A percentile compares a stretch with the other conserved stretches of the same genome.
Evolutionary conservation across 2,797 vertebrate genomes (phyloP).

Genomic region (Anisognathus igniventris): DNA sequence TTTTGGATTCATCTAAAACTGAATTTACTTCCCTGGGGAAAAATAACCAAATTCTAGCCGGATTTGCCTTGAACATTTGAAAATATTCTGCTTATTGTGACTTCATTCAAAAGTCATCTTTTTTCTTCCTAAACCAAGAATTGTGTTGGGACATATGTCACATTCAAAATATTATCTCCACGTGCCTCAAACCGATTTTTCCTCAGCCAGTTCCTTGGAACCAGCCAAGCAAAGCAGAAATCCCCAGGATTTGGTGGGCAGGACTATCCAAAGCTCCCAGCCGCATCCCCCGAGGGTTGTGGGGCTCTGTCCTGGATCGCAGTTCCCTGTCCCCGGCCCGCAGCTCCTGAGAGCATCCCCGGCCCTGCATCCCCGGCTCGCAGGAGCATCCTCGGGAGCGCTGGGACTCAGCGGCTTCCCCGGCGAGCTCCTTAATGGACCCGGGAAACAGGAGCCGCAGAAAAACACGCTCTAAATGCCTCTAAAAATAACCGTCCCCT

Average conservation of each 20-base stretch:
- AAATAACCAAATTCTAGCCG: not conserved
- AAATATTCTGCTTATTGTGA: not conserved
- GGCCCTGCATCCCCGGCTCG: not conserved
- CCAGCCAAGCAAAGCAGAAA: not conserved
- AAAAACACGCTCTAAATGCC: not conserved
- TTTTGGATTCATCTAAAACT: not conserved
- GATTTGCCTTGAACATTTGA: not conserved
- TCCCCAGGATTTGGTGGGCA: not conserved
- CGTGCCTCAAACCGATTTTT: not conserved
- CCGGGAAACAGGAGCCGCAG: not conserved
- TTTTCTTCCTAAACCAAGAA: not conserved
- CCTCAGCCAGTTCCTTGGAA: not conserved
- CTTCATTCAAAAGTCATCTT: rapidly evolving
- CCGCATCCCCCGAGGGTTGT: not conserved
- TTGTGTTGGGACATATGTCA: not conserved
- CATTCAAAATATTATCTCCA: rapidly evolving
- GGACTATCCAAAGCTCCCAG: not conserved
- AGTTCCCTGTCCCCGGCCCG: too few species aligned
- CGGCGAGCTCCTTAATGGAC: not conserved
- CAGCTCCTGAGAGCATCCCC: too few species aligned
- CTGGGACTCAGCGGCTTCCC: not conserved
- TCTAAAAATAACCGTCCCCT: not conserved
- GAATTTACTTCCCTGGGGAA: not conserved
- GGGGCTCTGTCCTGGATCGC: not conserved
- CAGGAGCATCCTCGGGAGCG: not conserved